phyloP scores from a whole-genome alignment of 1,140 invertebrate species.

The Drosophila saltans region DNA sequence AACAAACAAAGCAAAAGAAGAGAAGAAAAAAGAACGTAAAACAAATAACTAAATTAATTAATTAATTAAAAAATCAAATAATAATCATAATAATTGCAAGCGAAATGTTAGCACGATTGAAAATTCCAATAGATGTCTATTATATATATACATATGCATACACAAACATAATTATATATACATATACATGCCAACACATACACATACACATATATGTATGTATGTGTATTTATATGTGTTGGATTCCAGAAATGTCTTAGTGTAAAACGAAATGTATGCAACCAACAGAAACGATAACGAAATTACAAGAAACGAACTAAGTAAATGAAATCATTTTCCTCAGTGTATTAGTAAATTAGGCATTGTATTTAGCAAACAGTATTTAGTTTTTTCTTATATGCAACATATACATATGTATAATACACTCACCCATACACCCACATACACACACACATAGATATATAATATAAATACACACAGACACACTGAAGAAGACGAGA shows the following conservation, averaged over 20 bases:
- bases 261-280: conserved; percentile 25
- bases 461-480: neutral
- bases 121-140: conserved; percentile 76
- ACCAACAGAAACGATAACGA: conserved; percentile 43
- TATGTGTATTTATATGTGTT: too few relatives aligned
- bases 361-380: conserved; percentile 68
- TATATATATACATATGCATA: conserved; percentile 47
- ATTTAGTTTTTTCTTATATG: conserved; percentile 47
- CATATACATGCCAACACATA: conserved; percentile 28
- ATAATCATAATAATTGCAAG: conserved; percentile 38
- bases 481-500: neutral
- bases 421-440: conserved; percentile 16
- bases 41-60: conserved; percentile 15
- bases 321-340: conserved; percentile 35
- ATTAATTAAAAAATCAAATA: conserved; percentile 14
- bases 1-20: conserved; percentile 51
- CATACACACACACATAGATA: neutral
- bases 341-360: conserved; percentile 72
- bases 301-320: conserved; percentile 49
- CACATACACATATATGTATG: conserved; percentile 18
- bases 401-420: conserved; percentile 28
- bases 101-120: conserved; percentile 67
- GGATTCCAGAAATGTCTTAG: conserved; percentile 37
- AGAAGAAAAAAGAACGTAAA: conserved; percentile 45
- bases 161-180: conserved; percentile 36